Evolutionary conservation across 1,140 invertebrate genomes (phyloP).

Genomic region (Meloidogyne hapla): DNA sequence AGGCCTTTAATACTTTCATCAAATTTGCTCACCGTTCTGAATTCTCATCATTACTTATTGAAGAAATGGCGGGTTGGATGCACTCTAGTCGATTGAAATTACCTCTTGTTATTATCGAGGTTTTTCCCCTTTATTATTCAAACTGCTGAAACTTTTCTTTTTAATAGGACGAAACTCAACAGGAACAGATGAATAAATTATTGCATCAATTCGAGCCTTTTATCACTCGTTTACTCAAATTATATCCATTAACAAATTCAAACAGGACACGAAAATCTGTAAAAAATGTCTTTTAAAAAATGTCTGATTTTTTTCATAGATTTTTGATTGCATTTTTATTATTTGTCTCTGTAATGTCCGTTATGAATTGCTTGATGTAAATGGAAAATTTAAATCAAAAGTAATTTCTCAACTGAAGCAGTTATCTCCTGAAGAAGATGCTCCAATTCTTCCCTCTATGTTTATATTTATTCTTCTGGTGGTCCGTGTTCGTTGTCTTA

Average conservation of each 20-base stretch:
- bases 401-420: slow-evolving; percentile 29
- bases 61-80: slow-evolving; percentile 30
- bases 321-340: slow-evolving; percentile 19
- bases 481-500: slow-evolving; percentile 21
- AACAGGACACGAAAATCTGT: slow-evolving; percentile 16
- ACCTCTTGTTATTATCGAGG: not conserved
- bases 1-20: slow-evolving; percentile 35
- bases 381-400: slow-evolving; percentile 32
- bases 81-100: slow-evolving; percentile 3
- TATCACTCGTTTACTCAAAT: slow-evolving; percentile 37
- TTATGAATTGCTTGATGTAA: slow-evolving; percentile 33
- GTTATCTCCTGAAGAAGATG: slow-evolving; percentile 30
- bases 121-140: not conserved
- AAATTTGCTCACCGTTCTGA: slow-evolving; percentile 19
- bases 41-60: slow-evolving; percentile 19
- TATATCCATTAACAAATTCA: slow-evolving; percentile 42
- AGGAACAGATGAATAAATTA: not conserved
- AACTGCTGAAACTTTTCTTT: not conserved
- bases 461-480: slow-evolving; percentile 33
- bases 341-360: slow-evolving; percentile 28
- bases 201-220: slow-evolving; percentile 37
- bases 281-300: not conserved
- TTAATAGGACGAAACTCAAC: not conserved
- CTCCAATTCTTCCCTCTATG: slow-evolving; percentile 21
- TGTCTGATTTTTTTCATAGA: not conserved